phyloP scores from a whole-genome alignment of 2,888 invertebrate genomes.

The Antheraea yamamai region DNA sequence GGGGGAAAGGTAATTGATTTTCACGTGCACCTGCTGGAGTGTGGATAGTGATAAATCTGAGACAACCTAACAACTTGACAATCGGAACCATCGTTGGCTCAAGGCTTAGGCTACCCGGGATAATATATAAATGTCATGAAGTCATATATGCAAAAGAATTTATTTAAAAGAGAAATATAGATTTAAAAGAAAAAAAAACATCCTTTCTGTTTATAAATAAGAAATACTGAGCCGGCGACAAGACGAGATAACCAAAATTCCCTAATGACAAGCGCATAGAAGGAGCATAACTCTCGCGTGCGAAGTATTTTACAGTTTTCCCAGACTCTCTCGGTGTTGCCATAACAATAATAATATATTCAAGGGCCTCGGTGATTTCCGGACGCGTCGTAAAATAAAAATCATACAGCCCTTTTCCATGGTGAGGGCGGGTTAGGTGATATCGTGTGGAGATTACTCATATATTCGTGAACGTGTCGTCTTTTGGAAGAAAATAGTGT shows the following conservation, averaged over 20 bases:
- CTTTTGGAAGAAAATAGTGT: background rate
- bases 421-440: conserved; percentile 24
- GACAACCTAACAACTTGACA: too few relatives aligned
- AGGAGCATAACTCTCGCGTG: conserved; percentile 60
- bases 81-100: too few relatives aligned
- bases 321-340: conserved; percentile 67
- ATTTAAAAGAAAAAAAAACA: conserved; percentile 31
- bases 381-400: conserved; percentile 74
- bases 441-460: conserved; percentile 1
- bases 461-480: conserved; percentile 13
- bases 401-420: conserved; percentile 61
- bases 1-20: too few relatives aligned
- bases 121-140: background rate
- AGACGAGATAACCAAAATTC: conserved; percentile 62
- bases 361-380: conserved; percentile 75
- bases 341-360: conserved; percentile 81
- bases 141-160: background rate
- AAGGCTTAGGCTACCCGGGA: too few relatives aligned
- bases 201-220: background rate
- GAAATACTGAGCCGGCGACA: conserved; percentile 59
- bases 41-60: too few relatives aligned
- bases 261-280: conserved; percentile 61
- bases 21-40: too few relatives aligned
- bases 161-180: conserved; percentile 1
- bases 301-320: conserved; percentile 74